Percentiles rank a stretch among this genome's conserved stretches.
Conservation (phyloP, 2,797 vertebrate species). For the Phylloscopus collybita region DNA sequence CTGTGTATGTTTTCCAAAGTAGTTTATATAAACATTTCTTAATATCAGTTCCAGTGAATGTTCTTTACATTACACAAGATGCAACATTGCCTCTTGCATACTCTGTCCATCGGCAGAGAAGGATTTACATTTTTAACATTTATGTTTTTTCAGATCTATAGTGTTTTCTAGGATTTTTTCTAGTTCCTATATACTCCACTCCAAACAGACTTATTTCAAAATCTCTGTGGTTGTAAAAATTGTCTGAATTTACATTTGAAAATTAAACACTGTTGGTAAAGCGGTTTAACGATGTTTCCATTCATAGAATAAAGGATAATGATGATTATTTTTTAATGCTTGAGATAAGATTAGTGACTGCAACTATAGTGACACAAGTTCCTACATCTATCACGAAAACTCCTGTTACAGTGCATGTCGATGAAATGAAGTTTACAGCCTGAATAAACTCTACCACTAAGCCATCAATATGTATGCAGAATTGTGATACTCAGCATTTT, state of each 20-base stretch:
- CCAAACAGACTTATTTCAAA: background rate
- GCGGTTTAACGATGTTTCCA: background rate
- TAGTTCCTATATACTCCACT: background rate
- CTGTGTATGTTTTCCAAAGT: background rate
- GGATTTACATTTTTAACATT: background rate
- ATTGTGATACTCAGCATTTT: background rate
- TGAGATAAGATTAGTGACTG: background rate
- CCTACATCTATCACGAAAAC: background rate
- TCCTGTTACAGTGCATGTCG: background rate
- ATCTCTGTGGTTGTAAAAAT: background rate
- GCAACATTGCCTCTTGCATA: background rate
- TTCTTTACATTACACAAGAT: background rate
- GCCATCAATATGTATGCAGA: background rate
- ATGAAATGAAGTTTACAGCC: background rate
- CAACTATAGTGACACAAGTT: background rate
- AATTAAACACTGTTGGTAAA: conserved; percentile 47
- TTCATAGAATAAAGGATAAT: conserved; percentile 34
- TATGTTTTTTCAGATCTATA: conserved; percentile 39
- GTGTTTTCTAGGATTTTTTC: conserved; percentile 54
- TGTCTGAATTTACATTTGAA: conserved; percentile 25
- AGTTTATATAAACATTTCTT: background rate
- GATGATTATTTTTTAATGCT: conserved; percentile 29
- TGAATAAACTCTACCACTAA: background rate
- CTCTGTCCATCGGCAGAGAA: background rate
- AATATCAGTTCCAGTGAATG: background rate